These are phyloP conservation scores for Procambarus virginalis DNA, from an alignment of 1,140 invertebrate species.

Conservation along the genomic window DNA sequence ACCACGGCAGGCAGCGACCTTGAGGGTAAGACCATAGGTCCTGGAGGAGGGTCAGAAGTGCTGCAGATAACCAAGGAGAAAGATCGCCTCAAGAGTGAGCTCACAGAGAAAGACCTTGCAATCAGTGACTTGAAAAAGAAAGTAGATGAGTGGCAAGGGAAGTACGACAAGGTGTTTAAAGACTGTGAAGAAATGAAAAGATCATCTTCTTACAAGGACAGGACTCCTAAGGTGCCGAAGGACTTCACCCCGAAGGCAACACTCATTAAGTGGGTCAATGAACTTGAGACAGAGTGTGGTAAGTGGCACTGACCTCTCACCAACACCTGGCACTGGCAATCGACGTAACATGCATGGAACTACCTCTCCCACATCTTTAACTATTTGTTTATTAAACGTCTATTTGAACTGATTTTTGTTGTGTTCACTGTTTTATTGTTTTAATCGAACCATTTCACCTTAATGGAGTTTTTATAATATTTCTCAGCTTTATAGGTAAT, in stretches of 20 bases:
- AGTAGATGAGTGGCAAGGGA: constrained; percentile 70
- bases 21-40: constrained; percentile 34
- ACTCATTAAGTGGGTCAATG: constrained; percentile 85
- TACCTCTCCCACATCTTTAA: background rate
- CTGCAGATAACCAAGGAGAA: background rate
- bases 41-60: background rate
- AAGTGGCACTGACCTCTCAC: constrained; percentile 70
- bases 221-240: constrained; percentile 81
- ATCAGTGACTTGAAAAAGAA: constrained; percentile 70
- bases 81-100: constrained; percentile 76
- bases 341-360: background rate
- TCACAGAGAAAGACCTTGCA: constrained; percentile 33
- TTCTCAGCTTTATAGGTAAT: too few species aligned
- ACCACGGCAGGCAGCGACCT: background rate
- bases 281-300: constrained; percentile 87
- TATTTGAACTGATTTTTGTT: background rate
- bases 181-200: constrained; percentile 78
- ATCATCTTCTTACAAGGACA: constrained; percentile 78
- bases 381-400: background rate
- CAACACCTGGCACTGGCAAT: background rate
- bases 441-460: background rate
- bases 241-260: constrained; percentile 83
- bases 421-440: background rate
- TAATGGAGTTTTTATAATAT: too few species aligned
- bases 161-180: constrained; percentile 70